phyloP scores from a whole-genome alignment of 2,888 invertebrate species.

The Bellardia bayeri region DNA sequence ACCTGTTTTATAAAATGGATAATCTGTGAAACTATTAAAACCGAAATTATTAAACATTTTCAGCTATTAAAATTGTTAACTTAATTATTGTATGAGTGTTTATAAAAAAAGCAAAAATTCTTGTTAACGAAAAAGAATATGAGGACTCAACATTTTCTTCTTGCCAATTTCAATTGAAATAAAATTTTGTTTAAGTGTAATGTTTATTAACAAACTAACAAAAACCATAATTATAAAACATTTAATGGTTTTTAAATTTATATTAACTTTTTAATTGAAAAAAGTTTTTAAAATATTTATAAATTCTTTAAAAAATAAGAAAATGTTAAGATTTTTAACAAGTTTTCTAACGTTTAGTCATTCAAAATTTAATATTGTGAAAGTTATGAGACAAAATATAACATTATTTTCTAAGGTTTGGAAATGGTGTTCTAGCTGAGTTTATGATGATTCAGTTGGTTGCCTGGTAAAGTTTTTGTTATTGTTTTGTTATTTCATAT shows the following conservation, averaged over 20 bases:
- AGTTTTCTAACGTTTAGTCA: too few relatives aligned
- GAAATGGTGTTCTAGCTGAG: slow-evolving; percentile 55
- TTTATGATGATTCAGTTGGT: slow-evolving; percentile 54
- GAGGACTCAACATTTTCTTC: too few relatives aligned
- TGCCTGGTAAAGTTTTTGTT: slow-evolving; percentile 34
- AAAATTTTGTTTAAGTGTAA: too few relatives aligned
- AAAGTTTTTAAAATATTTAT: neutral
- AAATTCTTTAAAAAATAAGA: neutral
- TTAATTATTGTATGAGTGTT: neutral
- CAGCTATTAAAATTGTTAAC: neutral
- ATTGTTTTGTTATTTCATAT: slow-evolving; percentile 25
- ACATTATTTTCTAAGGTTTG: neutral
- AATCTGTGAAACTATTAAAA: neutral
- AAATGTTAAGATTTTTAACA: neutral
- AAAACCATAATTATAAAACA: too few relatives aligned
- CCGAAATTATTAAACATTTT: neutral
- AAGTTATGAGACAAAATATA: too few relatives aligned
- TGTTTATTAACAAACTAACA: too few relatives aligned
- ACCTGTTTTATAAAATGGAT: neutral
- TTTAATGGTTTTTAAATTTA: too few relatives aligned
- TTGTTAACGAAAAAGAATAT: too few relatives aligned
- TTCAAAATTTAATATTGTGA: too few relatives aligned
- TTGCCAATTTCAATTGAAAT: too few relatives aligned
- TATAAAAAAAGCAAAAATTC: neutral
- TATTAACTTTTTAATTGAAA: too few relatives aligned